These are phyloP conservation scores for Cebidichthys violaceus DNA, from an alignment of 2,113 vertebrate genomes.

Conservation along the genomic window DNA sequence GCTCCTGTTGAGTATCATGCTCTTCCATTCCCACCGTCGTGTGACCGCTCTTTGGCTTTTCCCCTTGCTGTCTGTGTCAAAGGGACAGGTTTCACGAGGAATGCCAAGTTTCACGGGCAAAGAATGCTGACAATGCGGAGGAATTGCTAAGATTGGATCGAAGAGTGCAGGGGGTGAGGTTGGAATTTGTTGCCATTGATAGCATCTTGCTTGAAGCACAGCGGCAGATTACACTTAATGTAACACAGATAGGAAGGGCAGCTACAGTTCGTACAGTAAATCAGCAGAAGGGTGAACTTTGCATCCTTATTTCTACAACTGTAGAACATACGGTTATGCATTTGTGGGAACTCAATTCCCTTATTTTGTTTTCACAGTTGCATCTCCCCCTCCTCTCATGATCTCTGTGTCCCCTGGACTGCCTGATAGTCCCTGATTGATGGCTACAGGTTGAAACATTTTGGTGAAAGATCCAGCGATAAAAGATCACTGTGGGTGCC, in stretches of 20 bases:
- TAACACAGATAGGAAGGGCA: constrained; percentile 7
- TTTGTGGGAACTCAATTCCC: constrained; percentile 4
- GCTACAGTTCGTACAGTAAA: not conserved
- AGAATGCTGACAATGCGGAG: constrained; percentile 64
- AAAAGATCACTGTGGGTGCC: constrained; percentile 33
- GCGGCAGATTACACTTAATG: constrained; percentile 23
- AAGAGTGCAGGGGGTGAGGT: constrained; percentile 41
- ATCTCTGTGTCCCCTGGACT: constrained; percentile 17
- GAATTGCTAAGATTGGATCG: constrained; percentile 53
- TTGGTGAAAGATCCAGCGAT: constrained; percentile 15
- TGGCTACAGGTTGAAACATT: constrained; percentile 46
- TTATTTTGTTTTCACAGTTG: constrained; percentile 1
- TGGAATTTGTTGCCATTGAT: constrained; percentile 58
- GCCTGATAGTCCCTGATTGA: constrained; percentile 16
- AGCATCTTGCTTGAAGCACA: constrained; percentile 34
- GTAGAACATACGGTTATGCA: not conserved
- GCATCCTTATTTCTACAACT: not conserved
- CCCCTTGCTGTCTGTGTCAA: constrained; percentile 43
- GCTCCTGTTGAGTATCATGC: constrained; percentile 53
- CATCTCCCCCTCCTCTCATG: not conserved
- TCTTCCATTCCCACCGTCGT: constrained; percentile 23
- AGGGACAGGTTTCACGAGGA: constrained; percentile 49
- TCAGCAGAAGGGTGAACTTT: not conserved
- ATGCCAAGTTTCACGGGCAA: constrained; percentile 53
- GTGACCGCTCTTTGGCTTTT: constrained; percentile 56